phyloP scores from a whole-genome alignment of 2,888 invertebrate genomes.

The Tetranychus piercei region DNA sequence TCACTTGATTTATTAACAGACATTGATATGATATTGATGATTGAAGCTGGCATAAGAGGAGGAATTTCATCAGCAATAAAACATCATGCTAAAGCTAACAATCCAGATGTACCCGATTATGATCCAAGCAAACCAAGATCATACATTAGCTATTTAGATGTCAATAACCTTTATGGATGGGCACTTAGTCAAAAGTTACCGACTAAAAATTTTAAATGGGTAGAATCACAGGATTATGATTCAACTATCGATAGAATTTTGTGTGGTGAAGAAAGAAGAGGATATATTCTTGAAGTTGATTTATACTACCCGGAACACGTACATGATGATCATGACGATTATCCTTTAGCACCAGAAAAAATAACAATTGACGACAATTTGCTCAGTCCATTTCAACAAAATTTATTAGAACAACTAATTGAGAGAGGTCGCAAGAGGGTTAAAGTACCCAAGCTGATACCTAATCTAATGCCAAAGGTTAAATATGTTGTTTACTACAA shows the following conservation, averaged over 20 bases:
- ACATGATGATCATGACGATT: conserved; percentile 10
- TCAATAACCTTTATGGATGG: neutral
- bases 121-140: neutral
- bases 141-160: conserved; percentile 22
- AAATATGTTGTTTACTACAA: conserved; percentile 5
- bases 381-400: neutral
- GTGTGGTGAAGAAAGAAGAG: neutral
- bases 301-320: neutral
- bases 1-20: neutral
- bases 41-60: conserved; percentile 4
- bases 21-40: neutral
- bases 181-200: conserved; percentile 18
- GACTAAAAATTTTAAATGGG: conserved; percentile 17
- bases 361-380: neutral
- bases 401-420: neutral
- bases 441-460: conserved; percentile 15
- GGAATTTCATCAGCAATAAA: conserved; percentile 3
- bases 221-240: neutral
- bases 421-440: no score
- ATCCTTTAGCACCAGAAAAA: conserved; percentile 9
- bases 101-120: neutral
- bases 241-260: neutral
- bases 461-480: conserved; percentile 22
- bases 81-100: conserved; percentile 14
- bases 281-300: conserved; percentile 1